A percentile compares a stretch with the other conserved stretches of the same genome.
Conservation (phyloP, 2,797 vertebrate species). For the Karalla daura region DNA sequence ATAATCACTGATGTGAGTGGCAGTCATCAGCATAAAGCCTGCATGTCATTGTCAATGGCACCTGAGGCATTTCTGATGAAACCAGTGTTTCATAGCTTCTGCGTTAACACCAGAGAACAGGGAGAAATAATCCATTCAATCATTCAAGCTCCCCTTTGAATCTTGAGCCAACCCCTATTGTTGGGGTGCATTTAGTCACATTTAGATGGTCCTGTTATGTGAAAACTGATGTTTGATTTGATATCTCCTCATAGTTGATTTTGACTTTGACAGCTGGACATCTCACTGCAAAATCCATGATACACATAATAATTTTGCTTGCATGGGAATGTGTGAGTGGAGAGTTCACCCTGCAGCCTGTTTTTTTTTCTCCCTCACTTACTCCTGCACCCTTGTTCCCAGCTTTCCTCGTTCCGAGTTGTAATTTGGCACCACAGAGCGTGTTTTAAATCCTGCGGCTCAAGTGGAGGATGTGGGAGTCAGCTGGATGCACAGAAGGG, state of each 20-base stretch:
- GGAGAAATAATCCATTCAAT: too few species aligned
- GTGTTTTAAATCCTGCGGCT: constrained; percentile 36
- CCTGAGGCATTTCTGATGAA: too few species aligned
- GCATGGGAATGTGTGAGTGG: neutral
- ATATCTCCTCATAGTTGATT: neutral
- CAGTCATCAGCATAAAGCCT: too few species aligned
- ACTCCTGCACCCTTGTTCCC: constrained; percentile 6
- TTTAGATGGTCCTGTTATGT: too few species aligned
- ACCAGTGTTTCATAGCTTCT: too few species aligned
- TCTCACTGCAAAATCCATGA: neutral
- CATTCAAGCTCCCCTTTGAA: too few species aligned
- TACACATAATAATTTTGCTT: neutral
- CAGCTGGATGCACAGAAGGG: constrained; percentile 51
- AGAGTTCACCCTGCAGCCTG: constrained; percentile 12
- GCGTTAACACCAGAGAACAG: too few species aligned
- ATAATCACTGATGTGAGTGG: too few species aligned
- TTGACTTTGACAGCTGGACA: neutral
- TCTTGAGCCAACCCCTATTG: too few species aligned
- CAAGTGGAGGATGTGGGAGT: constrained; percentile 35
- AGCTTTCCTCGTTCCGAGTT: constrained; percentile 18
- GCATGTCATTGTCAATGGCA: too few species aligned
- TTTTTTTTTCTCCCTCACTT: constrained; percentile 8
- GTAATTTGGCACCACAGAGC: constrained; percentile 32
- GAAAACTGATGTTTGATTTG: constrained; percentile 3
- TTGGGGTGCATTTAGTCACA: too few species aligned